Percentiles rank a stretch among this genome's conserved stretches.
Evolutionary conservation across 2,797 vertebrate genomes (phyloP).

Genomic region (Decapterus maruadsi): DNA sequence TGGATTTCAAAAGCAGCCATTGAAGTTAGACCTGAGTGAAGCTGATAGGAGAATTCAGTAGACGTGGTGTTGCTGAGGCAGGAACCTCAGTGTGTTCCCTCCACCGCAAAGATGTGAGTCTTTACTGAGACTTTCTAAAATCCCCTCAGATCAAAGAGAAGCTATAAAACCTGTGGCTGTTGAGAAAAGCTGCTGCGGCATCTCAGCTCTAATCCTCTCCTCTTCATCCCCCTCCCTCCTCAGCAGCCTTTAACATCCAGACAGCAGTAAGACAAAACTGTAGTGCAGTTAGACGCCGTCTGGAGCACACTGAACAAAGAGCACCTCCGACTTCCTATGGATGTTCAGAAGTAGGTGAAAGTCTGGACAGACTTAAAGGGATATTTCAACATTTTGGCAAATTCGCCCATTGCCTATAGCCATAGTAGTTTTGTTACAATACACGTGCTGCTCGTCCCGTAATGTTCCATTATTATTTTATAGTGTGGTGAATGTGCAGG

Average conservation of each 20-base stretch:
- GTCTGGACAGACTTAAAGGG: too few species aligned
- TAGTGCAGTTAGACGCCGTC: background rate
- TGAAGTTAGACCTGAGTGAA: background rate
- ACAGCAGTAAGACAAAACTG: slow-evolving; percentile 2
- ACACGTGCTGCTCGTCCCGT: too few species aligned
- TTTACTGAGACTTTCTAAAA: slow-evolving; percentile 33
- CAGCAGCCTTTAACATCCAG: slow-evolving; percentile 10
- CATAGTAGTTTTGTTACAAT: too few species aligned
- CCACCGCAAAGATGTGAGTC: slow-evolving; percentile 3
- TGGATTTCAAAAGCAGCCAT: slow-evolving; percentile 2
- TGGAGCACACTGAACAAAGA: too few species aligned
- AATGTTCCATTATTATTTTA: too few species aligned
- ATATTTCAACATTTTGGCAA: too few species aligned
- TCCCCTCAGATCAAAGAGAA: slow-evolving; percentile 57
- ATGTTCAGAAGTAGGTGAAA: too few species aligned
- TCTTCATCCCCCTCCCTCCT: background rate
- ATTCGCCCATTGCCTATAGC: too few species aligned
- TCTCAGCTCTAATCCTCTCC: slow-evolving; percentile 39
- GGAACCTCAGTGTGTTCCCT: slow-evolving; percentile 10
- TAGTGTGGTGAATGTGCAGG: too few species aligned
- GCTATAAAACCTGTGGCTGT: slow-evolving; percentile 16
- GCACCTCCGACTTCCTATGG: too few species aligned
- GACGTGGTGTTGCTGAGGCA: background rate
- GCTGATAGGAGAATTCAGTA: slow-evolving; percentile 2
- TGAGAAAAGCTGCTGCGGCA: slow-evolving; percentile 44